phyloP scores from a whole-genome alignment of 2,797 vertebrate species.

The Arrhamphus sclerolepis region DNA sequence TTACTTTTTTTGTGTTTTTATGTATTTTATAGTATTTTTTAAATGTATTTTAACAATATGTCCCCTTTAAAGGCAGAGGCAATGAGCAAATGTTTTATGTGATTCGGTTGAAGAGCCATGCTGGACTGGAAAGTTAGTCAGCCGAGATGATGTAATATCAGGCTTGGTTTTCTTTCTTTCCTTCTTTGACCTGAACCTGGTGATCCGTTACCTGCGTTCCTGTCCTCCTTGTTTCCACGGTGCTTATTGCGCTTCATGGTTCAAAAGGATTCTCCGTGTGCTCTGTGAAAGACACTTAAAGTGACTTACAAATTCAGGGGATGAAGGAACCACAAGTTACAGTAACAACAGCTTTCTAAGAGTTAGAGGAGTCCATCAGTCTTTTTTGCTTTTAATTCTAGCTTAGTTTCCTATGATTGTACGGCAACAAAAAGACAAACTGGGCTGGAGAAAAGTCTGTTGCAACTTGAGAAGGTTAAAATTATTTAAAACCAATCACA shows the following conservation, averaged over 20 bases:
- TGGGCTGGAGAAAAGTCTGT: background rate
- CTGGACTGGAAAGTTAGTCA: constrained; percentile 1
- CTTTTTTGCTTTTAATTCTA: too few species aligned
- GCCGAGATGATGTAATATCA: constrained; percentile 7
- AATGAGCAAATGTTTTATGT: background rate
- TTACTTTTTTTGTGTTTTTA: too few species aligned
- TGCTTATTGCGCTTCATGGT: constrained; percentile 94
- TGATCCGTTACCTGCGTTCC: constrained; percentile 78
- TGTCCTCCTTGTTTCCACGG: constrained; percentile 88
- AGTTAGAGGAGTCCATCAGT: too few species aligned
- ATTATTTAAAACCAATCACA: too few species aligned
- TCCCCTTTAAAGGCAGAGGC: too few species aligned
- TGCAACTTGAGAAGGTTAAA: too few species aligned
- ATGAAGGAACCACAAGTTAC: too few species aligned
- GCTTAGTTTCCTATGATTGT: too few species aligned
- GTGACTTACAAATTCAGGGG: too few species aligned
- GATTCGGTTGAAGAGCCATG: background rate
- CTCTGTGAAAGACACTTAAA: constrained; percentile 69
- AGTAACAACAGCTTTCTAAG: too few species aligned
- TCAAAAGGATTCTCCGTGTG: constrained; percentile 76
- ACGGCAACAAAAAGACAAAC: background rate
- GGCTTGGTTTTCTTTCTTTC: constrained; percentile 7
- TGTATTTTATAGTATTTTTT: too few species aligned
- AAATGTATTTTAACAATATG: too few species aligned
- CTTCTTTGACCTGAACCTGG: constrained; percentile 14